Evolutionary conservation across 2,888 invertebrate species (phyloP), one percentile per base, ranked within the genome.

Genomic region (Folsomia manolachei): DNA sequence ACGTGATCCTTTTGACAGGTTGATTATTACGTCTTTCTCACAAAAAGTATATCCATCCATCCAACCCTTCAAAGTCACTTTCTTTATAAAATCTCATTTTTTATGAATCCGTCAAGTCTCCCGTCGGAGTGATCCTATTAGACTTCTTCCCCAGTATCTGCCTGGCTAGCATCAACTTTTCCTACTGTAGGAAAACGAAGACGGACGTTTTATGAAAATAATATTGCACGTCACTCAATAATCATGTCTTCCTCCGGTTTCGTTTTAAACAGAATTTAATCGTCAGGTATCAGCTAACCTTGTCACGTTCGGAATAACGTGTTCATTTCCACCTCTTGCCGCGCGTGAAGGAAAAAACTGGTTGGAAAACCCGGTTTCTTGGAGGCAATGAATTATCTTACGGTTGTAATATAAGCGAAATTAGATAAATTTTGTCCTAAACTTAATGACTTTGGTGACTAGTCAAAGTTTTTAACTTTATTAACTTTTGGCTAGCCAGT

Each of bases 1-100:
- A 75, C 76, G 69, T 78, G 77, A 74, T 70, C 39, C 61, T 14
- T 73, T 74, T 78, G 76, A 75, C 78, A 76, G 74, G 70, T 76
- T 74, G 75, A 76, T 77, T 77, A 77, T 75, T 75, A 77, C 72
- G 74, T 75, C 74, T 71, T 67, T 52, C 24, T 67, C 52, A 52
- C 2, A 52, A 39, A n/a, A 66, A 39, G 51, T 66, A 26, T 18
- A 25, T 27, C 63, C 63, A 19, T 63, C 63, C 62, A 62, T 51
- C 51, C 19, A 62, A 27, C 23, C 19, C 4, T 25, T 63, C 63
- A 63, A 63, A 63, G 63, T 63, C 27, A 27, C 27, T 63, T 63
- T 63, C 26, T 27, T 63, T 27, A 18, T 27, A 26, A 63, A 63
- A 63, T n/a, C 19, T 56, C 39, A 39, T 39, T 39, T 39, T 39